These are phyloP conservation scores for Nyctibius bracteatus DNA, from an alignment of 2,113 vertebrate genomes.

Conservation along the genomic window DNA sequence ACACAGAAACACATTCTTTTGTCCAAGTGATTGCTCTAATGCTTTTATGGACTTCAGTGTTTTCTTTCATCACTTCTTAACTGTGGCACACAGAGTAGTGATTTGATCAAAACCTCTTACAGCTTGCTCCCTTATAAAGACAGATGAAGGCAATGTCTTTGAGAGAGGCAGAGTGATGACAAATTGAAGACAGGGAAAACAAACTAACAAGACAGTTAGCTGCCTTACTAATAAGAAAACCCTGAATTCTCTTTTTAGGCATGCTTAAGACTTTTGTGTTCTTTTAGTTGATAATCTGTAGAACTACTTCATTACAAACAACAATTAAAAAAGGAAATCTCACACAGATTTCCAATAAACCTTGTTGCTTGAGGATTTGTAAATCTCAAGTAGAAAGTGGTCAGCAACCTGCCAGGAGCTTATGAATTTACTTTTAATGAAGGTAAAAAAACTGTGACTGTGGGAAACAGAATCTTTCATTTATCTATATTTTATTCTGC, in stretches of 20 bases:
- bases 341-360: not conserved
- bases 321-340: not conserved
- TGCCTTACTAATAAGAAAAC: not conserved
- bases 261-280: not conserved
- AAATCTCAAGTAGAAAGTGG: not conserved
- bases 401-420: not conserved
- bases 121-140: not conserved
- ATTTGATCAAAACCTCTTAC: slow-evolving; percentile 1
- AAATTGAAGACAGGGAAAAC: not conserved
- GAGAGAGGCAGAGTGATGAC: not conserved
- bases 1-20: not conserved
- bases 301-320: not conserved
- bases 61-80: not conserved
- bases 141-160: not conserved
- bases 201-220: not conserved
- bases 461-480: not conserved
- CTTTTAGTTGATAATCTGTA: not conserved
- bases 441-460: not conserved
- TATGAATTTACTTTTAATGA: not conserved
- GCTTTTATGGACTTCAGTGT: not conserved
- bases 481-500: not conserved
- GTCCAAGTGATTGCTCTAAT: not conserved
- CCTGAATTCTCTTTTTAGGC: not conserved
- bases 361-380: not conserved
- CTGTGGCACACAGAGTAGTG: not conserved